A percentile compares a stretch with the other conserved stretches of the same genome.
phyloP scores from a whole-genome alignment of 2,797 vertebrate species.

The Hypotaenidia philippensis region DNA sequence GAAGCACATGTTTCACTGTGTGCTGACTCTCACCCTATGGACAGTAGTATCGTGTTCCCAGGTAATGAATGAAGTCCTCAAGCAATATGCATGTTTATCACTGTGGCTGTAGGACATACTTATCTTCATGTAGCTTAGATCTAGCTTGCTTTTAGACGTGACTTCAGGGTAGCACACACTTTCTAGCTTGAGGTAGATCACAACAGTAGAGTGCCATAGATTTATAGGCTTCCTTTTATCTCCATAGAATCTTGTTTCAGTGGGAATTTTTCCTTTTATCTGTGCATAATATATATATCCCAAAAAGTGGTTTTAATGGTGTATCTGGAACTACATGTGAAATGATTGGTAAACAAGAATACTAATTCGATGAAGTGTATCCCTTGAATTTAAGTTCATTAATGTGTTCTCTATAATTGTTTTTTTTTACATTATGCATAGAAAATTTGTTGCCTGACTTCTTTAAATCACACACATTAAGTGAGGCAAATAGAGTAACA shows the following conservation, averaged over 20 bases:
- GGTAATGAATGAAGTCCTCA: constrained; percentile 53
- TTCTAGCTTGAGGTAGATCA: not conserved
- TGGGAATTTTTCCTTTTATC: not conserved
- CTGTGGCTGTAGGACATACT: not conserved
- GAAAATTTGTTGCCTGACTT: fast-evolving
- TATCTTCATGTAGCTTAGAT: not conserved
- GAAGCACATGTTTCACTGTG: not conserved
- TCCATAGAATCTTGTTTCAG: not conserved
- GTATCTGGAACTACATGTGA: not conserved
- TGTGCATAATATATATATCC: not conserved
- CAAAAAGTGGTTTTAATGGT: not conserved
- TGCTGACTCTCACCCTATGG: not conserved
- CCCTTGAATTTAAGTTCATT: not conserved
- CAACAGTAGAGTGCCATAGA: not conserved
- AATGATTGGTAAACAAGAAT: not conserved
- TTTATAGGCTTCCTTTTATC: not conserved
- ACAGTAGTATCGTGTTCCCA: constrained; percentile 6
- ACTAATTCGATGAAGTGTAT: not conserved
- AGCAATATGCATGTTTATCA: not conserved
- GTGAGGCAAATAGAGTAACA: not conserved
- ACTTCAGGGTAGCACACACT: not conserved
- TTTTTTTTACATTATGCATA: not conserved
- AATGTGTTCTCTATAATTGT: not conserved
- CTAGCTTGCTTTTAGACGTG: not conserved
- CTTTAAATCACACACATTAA: not conserved